Evolutionary conservation across 2,888 invertebrate species (phyloP), one percentile per base, ranked within the genome.

Genomic region (Amphimallon solstitiale): DNA sequence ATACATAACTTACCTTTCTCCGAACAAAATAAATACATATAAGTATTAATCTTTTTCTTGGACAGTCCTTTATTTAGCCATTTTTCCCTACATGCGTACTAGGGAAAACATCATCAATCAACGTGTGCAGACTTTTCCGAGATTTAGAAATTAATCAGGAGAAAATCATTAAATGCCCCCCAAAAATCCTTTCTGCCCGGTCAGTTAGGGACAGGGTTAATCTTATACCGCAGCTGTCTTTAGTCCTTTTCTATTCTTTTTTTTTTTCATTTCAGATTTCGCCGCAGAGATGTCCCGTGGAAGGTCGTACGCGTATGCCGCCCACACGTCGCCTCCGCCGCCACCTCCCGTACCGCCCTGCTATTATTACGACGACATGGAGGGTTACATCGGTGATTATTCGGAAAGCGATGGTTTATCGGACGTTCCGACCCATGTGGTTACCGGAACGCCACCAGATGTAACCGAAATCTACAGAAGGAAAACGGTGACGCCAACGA

Each of bases 341-440:
- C 62, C 45, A 3, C 21, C 40, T 34, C 29, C 35, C 23, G 35
- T 51, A 14, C 38, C 67, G 1, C 38, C 63, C 7, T 65, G 69
- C 35, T 76, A 76, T 62, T 76, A 73, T 66, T 68, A 73, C 68
- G 74, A 75, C 21, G 75, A 76, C 7, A 67, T 60, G 6, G 77
- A 77, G 63, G 73, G 69, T 5, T 76, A 71, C 52, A 66, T 72
- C 21, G 71, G 73, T n/a, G 76, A 76, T 49, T 76, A 76, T 60
- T 70, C 75, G n/a, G 77, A 76, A 43, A 74, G 70, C 66, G 75
- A 75, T 17, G 72, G 64, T 10, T 37, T 73, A 34, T 71, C 73
- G 5, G 74, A 75, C 14, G 48, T 38, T 34, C 17, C 51, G 14
- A 52, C 65, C 45, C 63, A 61, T 38, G 38, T 49, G 23, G 48